Evolutionary conservation across 2,888 invertebrate genomes (phyloP), one percentile per base, ranked within the genome.

Genomic region (Tetranychus piercei): DNA sequence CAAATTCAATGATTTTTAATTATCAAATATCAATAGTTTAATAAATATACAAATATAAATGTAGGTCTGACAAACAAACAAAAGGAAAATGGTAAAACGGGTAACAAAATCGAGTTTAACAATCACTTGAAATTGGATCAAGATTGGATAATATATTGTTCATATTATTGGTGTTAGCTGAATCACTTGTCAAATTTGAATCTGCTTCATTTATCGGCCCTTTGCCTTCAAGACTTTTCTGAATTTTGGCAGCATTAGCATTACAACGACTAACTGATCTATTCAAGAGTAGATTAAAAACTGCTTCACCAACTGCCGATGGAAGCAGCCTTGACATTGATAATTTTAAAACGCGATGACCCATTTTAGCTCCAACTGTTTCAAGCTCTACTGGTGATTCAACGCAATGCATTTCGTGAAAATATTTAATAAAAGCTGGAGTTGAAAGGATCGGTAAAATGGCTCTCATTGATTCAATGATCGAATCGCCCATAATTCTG

Each of bases 341-440:
- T 6, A 55, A 9, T 15, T 55, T 55, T 15, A 55, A 15, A 9
- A 55, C 9, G 0, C 15, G 9, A 55, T 55, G 15, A 55, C 55
- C 15, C 55, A 55, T 15, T 15, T 55, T 55, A 6, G 9, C 55
- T 7, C 15, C 11, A 55, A 15, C 3, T 3, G 9, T 55, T 9
- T 55, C 55, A 9, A 55, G 55, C 22, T 69, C 20, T 20, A 69
- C 69, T 8, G 69, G n/a, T 69, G 69, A 69, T 69, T 69, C 22
- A 8, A 69, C 20, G 11, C n/a, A 23, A 20, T 69, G 20, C n/a
- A 69, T 69, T 23, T 69, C 34, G 1, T 69, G 34, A 20, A 69
- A 69, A 22, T 69, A 69, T 69, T 69, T 69, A 23, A 23, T 69
- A 1, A 69, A 69, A 69, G 8, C 69, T 11, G 69, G 5, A 20